Evolutionary conservation across 2,113 vertebrate genomes (phyloP), one percentile per base, ranked within the genome.

Genomic region (Pluvianellus socialis): DNA sequence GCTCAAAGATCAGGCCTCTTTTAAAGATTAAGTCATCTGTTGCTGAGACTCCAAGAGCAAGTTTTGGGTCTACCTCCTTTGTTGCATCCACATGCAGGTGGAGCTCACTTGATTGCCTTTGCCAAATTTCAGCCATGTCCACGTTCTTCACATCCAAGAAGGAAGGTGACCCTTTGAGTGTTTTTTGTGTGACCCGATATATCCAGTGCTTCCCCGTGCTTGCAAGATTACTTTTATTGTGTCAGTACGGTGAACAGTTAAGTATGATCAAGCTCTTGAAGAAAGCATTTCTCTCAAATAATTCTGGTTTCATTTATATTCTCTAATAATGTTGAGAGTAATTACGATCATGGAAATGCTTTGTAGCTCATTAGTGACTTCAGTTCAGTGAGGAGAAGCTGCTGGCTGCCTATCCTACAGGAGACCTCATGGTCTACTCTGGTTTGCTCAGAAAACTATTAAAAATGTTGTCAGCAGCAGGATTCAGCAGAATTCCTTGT

Each of bases 281-380:
- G 38, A 38, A 94, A 96, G 55, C 24, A 21, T 66, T 91, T 65
- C n/a, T 94, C 75, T 92, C 55, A 95, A 76, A 91, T 92, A n/a
- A 65, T 87, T 94, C 59, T 73, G 61, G 61, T 96, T 95, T 95
- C 83, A 74, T 96, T 95, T 93, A 65, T 95, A 88, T 95, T 94
- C 80, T 68, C 32, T 85, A 92, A 79, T 95, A 67, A 94, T 96
- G 96, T 87, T 84, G 65, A 91, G 86, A 89, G 86, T 79, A 86
- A 86, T 91, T 95, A 72, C 0, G 20, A 73, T 94, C 76, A 79
- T 58, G 66, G 65, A 86, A 92, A 44, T 85, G 53, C 53, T 87
- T 96, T 94, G 83, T 85, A 87, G 65, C 76, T 94, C 58, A 50
- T 95, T 84, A 95, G 88, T 94, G 86, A 56, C 62, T 94, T 91